Evolutionary conservation across 2,113 vertebrate genomes (phyloP).

Genomic region (Dicaeum eximium): DNA sequence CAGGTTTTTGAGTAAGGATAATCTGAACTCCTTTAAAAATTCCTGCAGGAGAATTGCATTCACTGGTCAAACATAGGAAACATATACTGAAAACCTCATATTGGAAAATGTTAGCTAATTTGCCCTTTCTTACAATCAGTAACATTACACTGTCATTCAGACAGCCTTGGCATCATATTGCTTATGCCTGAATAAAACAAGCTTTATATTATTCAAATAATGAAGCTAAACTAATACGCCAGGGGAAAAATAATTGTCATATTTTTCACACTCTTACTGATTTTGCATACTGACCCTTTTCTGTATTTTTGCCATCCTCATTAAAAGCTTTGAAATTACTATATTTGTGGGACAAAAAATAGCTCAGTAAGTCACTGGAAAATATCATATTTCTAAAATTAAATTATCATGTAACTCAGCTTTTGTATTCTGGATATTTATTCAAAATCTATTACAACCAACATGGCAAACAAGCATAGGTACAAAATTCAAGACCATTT

Average conservation of each 20-base stretch:
- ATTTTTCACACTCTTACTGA: background rate
- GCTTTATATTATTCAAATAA: background rate
- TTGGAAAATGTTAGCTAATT: background rate
- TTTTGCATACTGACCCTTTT: background rate
- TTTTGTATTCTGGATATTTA: background rate
- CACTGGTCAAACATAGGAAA: background rate
- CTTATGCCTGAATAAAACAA: background rate
- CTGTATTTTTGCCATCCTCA: background rate
- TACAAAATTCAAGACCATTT: background rate
- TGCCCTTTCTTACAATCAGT: background rate
- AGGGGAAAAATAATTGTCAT: background rate
- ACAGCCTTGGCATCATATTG: background rate
- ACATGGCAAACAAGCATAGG: rapidly evolving
- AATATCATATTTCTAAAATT: background rate
- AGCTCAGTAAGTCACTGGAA: background rate
- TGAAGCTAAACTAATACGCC: background rate
- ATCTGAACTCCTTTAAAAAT: background rate
- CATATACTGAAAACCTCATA: background rate
- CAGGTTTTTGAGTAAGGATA: background rate
- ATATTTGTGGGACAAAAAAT: background rate
- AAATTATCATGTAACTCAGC: background rate
- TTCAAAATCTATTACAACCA: background rate
- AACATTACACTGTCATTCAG: background rate
- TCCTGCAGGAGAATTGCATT: background rate
- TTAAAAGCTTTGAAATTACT: background rate